These are phyloP conservation scores for Empidonax alnorum DNA, from an alignment of 2,113 vertebrate species.

Conservation along the genomic window DNA sequence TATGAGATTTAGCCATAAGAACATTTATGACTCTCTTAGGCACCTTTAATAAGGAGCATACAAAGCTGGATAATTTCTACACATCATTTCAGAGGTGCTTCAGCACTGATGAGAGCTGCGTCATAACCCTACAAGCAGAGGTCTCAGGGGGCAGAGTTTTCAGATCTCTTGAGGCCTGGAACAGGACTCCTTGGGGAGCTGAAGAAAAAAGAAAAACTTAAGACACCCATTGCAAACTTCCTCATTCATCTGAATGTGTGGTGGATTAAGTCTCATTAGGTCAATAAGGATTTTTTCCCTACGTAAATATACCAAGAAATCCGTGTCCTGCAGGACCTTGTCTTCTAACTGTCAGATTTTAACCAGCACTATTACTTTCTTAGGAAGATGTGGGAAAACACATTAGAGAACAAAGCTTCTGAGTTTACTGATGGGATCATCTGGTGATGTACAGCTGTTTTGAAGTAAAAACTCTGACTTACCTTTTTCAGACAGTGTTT, in stretches of 20 bases:
- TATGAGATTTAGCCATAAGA: background rate
- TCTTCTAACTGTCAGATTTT: background rate
- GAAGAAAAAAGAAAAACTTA: background rate
- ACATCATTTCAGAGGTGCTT: background rate
- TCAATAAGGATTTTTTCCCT: background rate
- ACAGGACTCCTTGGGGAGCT: background rate
- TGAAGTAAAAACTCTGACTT: background rate
- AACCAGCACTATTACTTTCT: background rate
- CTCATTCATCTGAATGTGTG: background rate
- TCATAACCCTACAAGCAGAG: background rate
- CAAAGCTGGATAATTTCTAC: background rate
- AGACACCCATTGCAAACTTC: background rate
- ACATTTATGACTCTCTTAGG: background rate
- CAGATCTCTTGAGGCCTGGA: background rate
- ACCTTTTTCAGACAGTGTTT: background rate
- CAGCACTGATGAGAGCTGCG: background rate
- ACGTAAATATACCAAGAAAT: background rate
- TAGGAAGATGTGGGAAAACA: background rate
- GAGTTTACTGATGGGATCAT: background rate
- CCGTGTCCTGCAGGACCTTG: background rate
- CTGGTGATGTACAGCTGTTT: background rate
- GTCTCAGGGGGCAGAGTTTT: background rate
- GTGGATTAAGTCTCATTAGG: background rate
- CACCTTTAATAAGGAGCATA: background rate
- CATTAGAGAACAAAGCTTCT: background rate